Evolutionary conservation across 2,888 invertebrate species (phyloP).

Genomic region (Diabrotica balteata): DNA sequence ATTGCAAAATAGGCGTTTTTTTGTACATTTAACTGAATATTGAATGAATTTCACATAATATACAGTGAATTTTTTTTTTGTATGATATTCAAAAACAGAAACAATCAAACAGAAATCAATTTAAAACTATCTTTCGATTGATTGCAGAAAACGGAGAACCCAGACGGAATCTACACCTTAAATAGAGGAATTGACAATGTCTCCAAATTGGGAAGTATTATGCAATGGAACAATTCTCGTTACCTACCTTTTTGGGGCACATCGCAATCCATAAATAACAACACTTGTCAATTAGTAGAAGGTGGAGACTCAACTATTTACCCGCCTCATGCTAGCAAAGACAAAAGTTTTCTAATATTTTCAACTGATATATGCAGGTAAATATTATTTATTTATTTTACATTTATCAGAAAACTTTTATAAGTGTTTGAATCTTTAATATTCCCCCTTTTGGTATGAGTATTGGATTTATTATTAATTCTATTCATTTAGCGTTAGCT

Average conservation of each 20-base stretch:
- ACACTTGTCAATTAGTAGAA: slow-evolving; percentile 61
- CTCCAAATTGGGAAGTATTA: slow-evolving; percentile 60
- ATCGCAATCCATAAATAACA: slow-evolving; percentile 45
- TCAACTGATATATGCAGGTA: slow-evolving; percentile 74
- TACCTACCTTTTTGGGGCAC: slow-evolving; percentile 57
- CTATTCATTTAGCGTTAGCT: too few relatives aligned
- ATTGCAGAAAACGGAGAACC: slow-evolving; percentile 53
- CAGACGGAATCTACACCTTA: slow-evolving; percentile 64
- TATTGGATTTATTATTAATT: too few relatives aligned
- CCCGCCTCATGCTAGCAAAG: slow-evolving; percentile 66
- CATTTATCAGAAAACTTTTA: not conserved
- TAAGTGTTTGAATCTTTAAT: too few relatives aligned
- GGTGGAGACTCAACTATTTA: slow-evolving; percentile 69
- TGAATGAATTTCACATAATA: too few relatives aligned
- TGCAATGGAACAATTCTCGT: slow-evolving; percentile 60
- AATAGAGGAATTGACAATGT: slow-evolving; percentile 63
- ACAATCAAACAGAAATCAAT: too few relatives aligned
- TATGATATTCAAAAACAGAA: too few relatives aligned
- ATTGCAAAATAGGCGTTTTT: too few relatives aligned
- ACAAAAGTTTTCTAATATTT: slow-evolving; percentile 63
- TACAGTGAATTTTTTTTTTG: too few relatives aligned
- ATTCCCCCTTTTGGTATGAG: too few relatives aligned
- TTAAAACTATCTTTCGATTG: too few relatives aligned
- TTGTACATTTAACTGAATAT: too few relatives aligned
- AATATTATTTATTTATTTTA: slow-evolving; percentile 2